Base-by-base conservation (phyloP, 1,140 invertebrate genomes). In the Onthophagus taurus region DNA sequence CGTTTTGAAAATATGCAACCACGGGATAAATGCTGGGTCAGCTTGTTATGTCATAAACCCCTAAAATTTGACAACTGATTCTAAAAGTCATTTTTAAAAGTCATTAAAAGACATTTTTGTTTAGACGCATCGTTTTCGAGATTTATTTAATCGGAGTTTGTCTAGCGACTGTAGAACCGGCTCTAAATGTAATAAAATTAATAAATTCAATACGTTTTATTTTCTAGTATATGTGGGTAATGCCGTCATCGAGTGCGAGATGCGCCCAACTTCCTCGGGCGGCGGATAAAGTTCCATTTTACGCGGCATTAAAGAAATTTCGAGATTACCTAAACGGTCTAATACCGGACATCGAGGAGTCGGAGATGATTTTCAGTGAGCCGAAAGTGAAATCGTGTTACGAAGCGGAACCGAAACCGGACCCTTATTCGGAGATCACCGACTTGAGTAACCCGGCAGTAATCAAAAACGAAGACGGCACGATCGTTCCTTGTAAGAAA, bases 231-330 rank as follows among this genome's bases (percentile, higher is more conserved):
- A 90, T 96, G 72, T 97, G 89, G 89, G 93, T 97, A 58, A 96
- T 97, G 91, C 93, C 94, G 46, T 97, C 93, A 26, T 96, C 92
- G 16, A 94, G 89, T 63, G 93, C 94, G 24, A 76, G 93, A 45
- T 97, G 92, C 70, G 89, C 92, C 18, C 92, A 97, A 63, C 71
- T 97, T 49, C 94, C 94, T 1, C 76, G 92, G 48, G 91, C 92
- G 2, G 85, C 90, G 1, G 93, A 97, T 69, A 97, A 97, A 69
- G 89, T 97, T 24, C 93, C 93, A 47, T 97, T 96, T 71, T 97
- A 96, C 70, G 78, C 84, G 26, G 91, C 91, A 14, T 70, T 97
- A 13, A 93, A 92, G 61, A 95, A 95, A 65, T 89, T 97, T 64
- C 75, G 90, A 17, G 93, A 97, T 67, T 90, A 92, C 70, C 66